Conservation (phyloP, 2,888 invertebrate species). For the Blera fallax region DNA sequence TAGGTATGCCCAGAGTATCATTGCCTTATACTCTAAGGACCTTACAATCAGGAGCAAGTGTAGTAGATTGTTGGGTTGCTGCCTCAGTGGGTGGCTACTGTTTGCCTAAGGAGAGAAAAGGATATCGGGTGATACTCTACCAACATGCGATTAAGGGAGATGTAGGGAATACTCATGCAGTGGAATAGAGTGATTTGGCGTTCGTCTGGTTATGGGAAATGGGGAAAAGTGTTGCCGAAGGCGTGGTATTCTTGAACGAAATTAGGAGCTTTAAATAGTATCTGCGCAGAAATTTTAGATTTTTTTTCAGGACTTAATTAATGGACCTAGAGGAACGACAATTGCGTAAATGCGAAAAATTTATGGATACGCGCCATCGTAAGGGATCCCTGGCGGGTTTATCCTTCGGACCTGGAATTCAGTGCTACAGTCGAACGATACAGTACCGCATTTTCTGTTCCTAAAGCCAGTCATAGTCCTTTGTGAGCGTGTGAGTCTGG, state of each 20-base stretch:
- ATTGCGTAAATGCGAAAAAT: too few species aligned
- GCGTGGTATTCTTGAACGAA: background rate
- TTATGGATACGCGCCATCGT: too few species aligned
- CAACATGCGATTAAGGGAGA: slow-evolving; percentile 37
- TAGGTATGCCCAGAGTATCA: slow-evolving; percentile 36
- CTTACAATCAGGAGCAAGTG: slow-evolving; percentile 62
- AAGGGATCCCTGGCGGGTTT: too few species aligned
- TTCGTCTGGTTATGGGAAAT: background rate
- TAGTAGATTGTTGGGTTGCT: slow-evolving; percentile 49
- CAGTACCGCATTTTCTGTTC: too few species aligned
- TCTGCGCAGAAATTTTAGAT: too few species aligned
- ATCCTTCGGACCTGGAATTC: too few species aligned
- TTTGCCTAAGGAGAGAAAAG: slow-evolving; percentile 30
- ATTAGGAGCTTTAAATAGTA: too few species aligned
- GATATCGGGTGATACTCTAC: slow-evolving; percentile 1
- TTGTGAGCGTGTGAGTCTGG: too few species aligned
- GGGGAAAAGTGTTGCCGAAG: background rate
- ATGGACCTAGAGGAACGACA: too few species aligned
- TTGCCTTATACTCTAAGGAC: slow-evolving; percentile 52
- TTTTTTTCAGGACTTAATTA: too few species aligned
- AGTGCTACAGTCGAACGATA: too few species aligned
- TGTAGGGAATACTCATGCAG: background rate
- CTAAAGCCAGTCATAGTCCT: too few species aligned
- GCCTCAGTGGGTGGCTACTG: slow-evolving; percentile 39
- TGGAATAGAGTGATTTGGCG: background rate